These are phyloP conservation scores for Petrophora chlorosata DNA, from an alignment of 2,888 invertebrate species.

Conservation along the genomic window DNA sequence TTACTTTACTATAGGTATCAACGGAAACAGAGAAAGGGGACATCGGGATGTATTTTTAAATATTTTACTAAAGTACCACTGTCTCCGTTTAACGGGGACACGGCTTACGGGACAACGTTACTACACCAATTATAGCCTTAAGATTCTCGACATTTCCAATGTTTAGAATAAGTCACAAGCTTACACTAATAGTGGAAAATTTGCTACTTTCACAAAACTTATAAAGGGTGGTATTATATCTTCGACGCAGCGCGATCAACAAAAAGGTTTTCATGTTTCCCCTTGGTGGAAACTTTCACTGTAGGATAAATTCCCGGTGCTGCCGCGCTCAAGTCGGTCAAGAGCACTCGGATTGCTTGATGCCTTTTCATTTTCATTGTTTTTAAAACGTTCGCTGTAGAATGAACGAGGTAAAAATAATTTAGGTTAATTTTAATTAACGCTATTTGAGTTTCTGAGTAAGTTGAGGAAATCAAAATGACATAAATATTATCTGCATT, in stretches of 20 bases:
- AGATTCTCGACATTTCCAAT: too few species aligned
- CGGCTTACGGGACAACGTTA: too few species aligned
- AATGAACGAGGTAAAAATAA: constrained; percentile 10
- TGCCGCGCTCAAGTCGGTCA: constrained; percentile 50
- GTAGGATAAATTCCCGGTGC: constrained; percentile 41
- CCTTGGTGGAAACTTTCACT: constrained; percentile 38
- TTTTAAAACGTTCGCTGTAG: constrained; percentile 42
- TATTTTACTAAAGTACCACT: too few species aligned
- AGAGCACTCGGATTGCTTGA: constrained; percentile 45
- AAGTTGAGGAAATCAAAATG: background rate
- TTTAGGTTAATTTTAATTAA: constrained; percentile 15
- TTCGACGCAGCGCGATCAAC: background rate
- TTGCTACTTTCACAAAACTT: background rate
- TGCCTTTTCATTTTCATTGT: constrained; percentile 58
- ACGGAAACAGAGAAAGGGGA: too few species aligned
- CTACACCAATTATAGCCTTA: too few species aligned
- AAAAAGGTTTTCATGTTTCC: constrained; percentile 33
- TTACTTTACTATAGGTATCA: too few species aligned
- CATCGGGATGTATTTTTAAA: too few species aligned
- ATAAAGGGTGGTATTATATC: background rate
- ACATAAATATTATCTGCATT: background rate
- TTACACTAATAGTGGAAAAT: background rate
- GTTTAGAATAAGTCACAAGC: background rate
- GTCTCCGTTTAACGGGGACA: too few species aligned
- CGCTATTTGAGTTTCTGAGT: background rate